Conservation (phyloP, 2,113 vertebrate genomes). For the Oenanthe oenanthe region DNA sequence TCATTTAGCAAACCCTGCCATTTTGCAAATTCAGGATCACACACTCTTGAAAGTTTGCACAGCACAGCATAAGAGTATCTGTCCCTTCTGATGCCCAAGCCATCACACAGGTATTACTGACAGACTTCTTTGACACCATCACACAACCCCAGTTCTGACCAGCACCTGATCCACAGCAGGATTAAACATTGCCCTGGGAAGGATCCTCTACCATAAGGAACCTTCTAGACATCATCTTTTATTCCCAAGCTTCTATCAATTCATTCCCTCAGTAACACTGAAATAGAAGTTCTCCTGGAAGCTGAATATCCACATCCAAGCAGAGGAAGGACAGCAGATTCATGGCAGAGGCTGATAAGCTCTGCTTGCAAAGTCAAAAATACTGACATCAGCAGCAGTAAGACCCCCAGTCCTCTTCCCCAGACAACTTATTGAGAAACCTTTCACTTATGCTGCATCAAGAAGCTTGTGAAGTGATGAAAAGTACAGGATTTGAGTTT, state of each 20-base stretch:
- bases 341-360: not conserved
- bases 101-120: not conserved
- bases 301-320: not conserved
- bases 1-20: not conserved
- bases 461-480: not conserved
- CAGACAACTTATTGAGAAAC: not conserved
- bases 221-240: rapidly evolving
- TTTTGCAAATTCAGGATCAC: not conserved
- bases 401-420: not conserved
- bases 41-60: not conserved
- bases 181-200: not conserved
- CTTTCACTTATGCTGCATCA: not conserved
- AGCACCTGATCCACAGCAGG: not conserved
- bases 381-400: not conserved
- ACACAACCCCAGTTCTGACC: not conserved
- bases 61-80: not conserved
- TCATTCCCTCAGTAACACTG: not conserved
- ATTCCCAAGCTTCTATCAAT: not conserved
- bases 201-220: not conserved
- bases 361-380: not conserved
- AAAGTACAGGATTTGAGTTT: not conserved
- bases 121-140: rapidly evolving
- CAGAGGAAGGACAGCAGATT: not conserved
- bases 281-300: not conserved
- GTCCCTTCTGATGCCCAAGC: not conserved